Evolutionary conservation across 1,140 invertebrate species (phyloP), one percentile per base, ranked within the genome.

Genomic region (Drosophila lini): DNA sequence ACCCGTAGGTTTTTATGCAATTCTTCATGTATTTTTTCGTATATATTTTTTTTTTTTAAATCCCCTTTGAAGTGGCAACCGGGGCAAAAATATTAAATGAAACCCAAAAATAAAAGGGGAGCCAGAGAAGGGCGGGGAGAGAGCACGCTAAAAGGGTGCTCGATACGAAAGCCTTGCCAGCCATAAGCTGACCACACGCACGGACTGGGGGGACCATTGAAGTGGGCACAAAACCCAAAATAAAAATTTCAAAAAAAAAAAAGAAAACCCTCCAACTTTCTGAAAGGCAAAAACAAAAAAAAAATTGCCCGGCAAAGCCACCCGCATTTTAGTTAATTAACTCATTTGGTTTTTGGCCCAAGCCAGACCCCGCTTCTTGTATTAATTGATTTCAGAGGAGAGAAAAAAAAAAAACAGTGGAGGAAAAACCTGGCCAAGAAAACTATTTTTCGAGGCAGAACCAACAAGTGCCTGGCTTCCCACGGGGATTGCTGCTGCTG

Each of bases 321-420:
- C 91, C 91, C 91, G 91, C 91, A 92, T 92, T 92, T 91, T 91
- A 92, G 91, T 92, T 92, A 92, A 92, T 92, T 92, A 92, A 92
- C 91, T 91, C 88, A 91, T 91, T 91, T 91, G 86, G 85, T 90
- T 55, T 55, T 55, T 90, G 81, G 74, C 81, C 73, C 89, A 85
- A 80, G 82, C 81, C 81, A 83, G 83, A 68, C 64, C 48, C 67
- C 44, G 38, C 31, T 22, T 38, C 61, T 28, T 38, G 34, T 65
- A 78, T 88, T 91, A 91, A 91, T 91, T 91, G 90, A 91, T 91
- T 83, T 80, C 62, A 70, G 64, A 22, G 36, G 41, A 50, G 9
- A 36, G 41, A 62, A 42, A 15, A 15, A 19, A 2, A 5, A 13
- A 11, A 4, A 0, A 48, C 16, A 59, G 11, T 4, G 61, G 22